Conservation (phyloP, 2,113 vertebrate species). For the Eudorcas thomsonii region DNA sequence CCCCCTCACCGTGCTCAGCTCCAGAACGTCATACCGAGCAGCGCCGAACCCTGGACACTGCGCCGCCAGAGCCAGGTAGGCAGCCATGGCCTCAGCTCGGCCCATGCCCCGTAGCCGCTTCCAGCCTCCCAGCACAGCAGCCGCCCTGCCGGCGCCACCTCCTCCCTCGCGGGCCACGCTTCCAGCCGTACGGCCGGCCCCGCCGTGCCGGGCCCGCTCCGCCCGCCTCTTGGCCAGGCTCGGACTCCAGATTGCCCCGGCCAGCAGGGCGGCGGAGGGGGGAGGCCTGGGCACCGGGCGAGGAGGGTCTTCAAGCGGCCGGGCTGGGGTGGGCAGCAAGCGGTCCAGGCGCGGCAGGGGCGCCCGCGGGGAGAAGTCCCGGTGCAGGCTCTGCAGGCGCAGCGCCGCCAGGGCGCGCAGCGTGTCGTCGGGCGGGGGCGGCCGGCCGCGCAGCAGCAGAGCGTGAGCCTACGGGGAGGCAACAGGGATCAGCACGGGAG, state of each 20-base stretch:
- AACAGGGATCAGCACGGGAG: not conserved
- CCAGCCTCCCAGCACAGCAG: slow-evolving; percentile 91
- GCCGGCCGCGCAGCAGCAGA: slow-evolving; percentile 90
- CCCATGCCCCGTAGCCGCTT: slow-evolving; percentile 90
- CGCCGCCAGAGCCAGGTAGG: slow-evolving; percentile 90
- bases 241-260: slow-evolving; percentile 88
- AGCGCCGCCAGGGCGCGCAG: slow-evolving; percentile 90
- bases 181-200: slow-evolving; percentile 84
- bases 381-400: slow-evolving; percentile 90
- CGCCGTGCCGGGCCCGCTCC: slow-evolving; percentile 83
- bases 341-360: slow-evolving; percentile 88
- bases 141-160: slow-evolving; percentile 85
- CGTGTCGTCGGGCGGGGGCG: slow-evolving; percentile 90
- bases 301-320: slow-evolving; percentile 58
- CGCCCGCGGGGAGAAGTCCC: slow-evolving; percentile 87
- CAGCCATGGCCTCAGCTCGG: slow-evolving; percentile 90
- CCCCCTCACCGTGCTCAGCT: slow-evolving; percentile 91
- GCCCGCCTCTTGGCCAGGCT: slow-evolving; percentile 86
- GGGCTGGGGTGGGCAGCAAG: slow-evolving; percentile 77
- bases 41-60: slow-evolving; percentile 95
- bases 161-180: slow-evolving; percentile 74
- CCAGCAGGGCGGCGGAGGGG: slow-evolving; percentile 84
- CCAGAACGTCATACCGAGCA: slow-evolving; percentile 91
- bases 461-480: slow-evolving; percentile 85
- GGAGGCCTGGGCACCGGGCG: slow-evolving; percentile 72